phyloP scores from a whole-genome alignment of 1,140 invertebrate species.

The Magallana angulata region DNA sequence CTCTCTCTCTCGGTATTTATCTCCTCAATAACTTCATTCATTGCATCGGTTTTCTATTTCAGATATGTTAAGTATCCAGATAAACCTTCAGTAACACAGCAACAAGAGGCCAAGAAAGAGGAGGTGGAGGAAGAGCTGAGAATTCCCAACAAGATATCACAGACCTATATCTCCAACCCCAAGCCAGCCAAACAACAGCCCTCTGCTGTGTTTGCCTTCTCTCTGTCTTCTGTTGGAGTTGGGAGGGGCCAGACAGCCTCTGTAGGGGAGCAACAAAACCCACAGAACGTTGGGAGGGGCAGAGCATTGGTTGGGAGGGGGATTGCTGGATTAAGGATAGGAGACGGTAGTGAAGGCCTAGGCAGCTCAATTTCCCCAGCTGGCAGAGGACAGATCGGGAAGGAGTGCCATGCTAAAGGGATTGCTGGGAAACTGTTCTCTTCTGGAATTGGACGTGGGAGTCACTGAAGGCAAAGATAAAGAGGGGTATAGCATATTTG shows the following conservation, averaged over 20 bases:
- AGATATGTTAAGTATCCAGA: neutral
- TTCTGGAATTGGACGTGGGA: neutral
- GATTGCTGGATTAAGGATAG: neutral
- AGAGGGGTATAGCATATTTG: too few species aligned
- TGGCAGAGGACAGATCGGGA: neutral
- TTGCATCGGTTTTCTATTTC: neutral
- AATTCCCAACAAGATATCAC: neutral
- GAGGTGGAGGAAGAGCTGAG: neutral
- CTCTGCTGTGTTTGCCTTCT: constrained; percentile 21
- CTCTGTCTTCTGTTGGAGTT: constrained; percentile 32
- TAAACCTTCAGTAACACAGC: neutral
- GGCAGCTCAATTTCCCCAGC: neutral
- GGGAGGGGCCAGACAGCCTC: constrained; percentile 31
- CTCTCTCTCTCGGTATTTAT: neutral
- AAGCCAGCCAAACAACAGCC: neutral
- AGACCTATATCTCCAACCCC: constrained; percentile 16
- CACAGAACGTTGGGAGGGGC: neutral
- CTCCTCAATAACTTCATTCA: neutral
- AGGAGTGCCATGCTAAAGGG: neutral
- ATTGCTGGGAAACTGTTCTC: neutral
- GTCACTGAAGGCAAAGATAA: too few species aligned
- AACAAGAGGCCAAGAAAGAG: neutral
- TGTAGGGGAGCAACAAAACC: neutral
- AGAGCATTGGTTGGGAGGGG: neutral
- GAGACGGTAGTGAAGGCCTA: neutral